Evolutionary conservation across 2,113 vertebrate species (phyloP), one percentile per base, ranked within the genome.

Genomic region (Nyctibius bracteatus): DNA sequence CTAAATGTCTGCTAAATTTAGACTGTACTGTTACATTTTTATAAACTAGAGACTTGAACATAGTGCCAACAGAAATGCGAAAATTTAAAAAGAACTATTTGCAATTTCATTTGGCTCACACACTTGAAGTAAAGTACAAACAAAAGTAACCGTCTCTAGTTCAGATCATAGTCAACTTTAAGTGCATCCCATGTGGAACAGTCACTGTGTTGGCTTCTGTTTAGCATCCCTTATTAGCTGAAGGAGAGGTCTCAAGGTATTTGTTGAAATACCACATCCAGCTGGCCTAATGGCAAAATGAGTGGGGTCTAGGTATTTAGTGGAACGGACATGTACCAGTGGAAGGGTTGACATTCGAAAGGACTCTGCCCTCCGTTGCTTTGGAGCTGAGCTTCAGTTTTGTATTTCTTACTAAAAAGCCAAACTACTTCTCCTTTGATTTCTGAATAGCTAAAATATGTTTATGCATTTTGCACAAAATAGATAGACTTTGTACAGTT

Each of bases 291-390:
- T 31, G 43, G 19, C 57, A 90, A 0, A 61, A 28, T 27, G 20
- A 9, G 3, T 25, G 5, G 66, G 37, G 20, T 58, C 1, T 0
- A 6, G 28, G 14, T 49, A 2, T 33, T 65, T 1, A n/a, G 31
- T 30, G 25, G 33, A 41, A 30, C 28, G 65, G 28, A 23, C 5
- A 6, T 5, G 25, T 46, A 31, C 37, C 10, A 7, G 0, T 2
- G 52, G 58, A 61, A 37, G 18, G 23, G 44, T 33, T 59, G 52
- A 39, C 14, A 13, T 41, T 86, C 5, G 6, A 39, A 55, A 47
- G 49, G 28, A 24, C 35, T 72, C 37, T 86, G 67, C 39, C 28
- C 71, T 63, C 33, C n/a, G 3, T 67, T 57, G 37, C 73, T 65
- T 43, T 88, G 82, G 39, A 94, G 58, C 15, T 17, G 21, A 74